A percentile compares a stretch with the other conserved stretches of the same genome.
Conservation (phyloP, 2,888 invertebrate species). For the Caenorhabditis sp. region DNA sequence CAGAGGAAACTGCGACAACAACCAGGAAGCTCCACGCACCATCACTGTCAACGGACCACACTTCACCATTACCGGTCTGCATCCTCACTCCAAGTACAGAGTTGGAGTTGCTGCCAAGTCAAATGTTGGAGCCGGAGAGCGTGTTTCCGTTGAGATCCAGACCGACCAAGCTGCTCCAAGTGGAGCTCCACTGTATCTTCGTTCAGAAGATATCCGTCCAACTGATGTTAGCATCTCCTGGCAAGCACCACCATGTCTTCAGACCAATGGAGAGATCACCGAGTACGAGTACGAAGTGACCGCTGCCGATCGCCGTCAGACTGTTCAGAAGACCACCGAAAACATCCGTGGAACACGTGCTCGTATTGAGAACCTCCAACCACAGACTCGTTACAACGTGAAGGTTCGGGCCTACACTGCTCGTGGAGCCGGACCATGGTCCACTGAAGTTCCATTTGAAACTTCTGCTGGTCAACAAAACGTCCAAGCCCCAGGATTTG, state of each 20-base stretch:
- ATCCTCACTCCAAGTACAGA: conserved; percentile 82
- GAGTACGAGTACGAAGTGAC: conserved; percentile 83
- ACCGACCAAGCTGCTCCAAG: conserved; percentile 81
- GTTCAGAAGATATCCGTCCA: conserved; percentile 75
- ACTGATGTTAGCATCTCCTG: conserved; percentile 76
- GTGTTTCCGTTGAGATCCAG: conserved; percentile 77
- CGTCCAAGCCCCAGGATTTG: conserved; percentile 61
- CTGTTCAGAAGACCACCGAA: conserved; percentile 76
- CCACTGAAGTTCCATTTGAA: conserved; percentile 78
- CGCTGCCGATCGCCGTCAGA: conserved; percentile 74
- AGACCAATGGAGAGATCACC: conserved; percentile 83
- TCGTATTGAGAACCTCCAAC: conserved; percentile 77
- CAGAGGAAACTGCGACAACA: conserved; percentile 81
- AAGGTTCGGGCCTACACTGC: conserved; percentile 82
- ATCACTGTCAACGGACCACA: conserved; percentile 75
- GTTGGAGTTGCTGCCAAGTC: conserved; percentile 83
- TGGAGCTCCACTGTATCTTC: conserved; percentile 79
- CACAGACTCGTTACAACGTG: conserved; percentile 80
- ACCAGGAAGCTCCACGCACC: conserved; percentile 75
- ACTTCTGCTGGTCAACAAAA: conserved; percentile 69
- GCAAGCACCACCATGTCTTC: conserved; percentile 83
- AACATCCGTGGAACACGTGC: conserved; percentile 79
- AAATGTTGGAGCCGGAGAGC: conserved; percentile 75
- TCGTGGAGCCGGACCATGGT: conserved; percentile 83
- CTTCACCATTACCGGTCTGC: conserved; percentile 79